These are phyloP conservation scores for Acanthopleura granulata DNA, from an alignment of 2,888 invertebrate genomes.

Conservation along the genomic window DNA sequence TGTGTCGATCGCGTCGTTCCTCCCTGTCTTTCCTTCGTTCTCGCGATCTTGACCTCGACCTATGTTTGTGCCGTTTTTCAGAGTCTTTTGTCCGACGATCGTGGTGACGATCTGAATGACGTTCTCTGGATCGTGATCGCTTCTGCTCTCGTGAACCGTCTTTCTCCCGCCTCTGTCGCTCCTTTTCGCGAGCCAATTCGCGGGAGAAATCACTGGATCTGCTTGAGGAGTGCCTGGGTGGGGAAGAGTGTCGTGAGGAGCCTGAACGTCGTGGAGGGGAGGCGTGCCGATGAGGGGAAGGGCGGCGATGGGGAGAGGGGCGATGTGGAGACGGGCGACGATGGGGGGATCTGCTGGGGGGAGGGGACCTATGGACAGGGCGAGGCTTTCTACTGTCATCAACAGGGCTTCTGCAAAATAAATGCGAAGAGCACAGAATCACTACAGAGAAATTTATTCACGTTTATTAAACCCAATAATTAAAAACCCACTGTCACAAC, in stretches of 20 bases:
- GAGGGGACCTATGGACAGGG: neutral
- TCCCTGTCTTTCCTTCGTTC: constrained; percentile 2
- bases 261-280: neutral
- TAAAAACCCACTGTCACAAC: too few species aligned
- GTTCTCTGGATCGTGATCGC: neutral
- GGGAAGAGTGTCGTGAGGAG: neutral
- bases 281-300: neutral
- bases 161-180: neutral
- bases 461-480: too few species aligned
- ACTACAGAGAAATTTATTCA: too few species aligned
- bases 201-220: neutral
- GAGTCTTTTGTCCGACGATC: neutral
- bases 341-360: neutral
- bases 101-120: neutral
- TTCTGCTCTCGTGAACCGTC: neutral
- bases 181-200: neutral
- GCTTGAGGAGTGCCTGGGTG: neutral
- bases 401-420: constrained; percentile 1
- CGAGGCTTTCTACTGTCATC: constrained; percentile 1
- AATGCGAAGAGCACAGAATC: neutral
- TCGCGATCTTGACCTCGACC: neutral
- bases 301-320: neutral
- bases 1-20: neutral
- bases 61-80: neutral
- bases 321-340: neutral